Evolutionary conservation across 2,113 vertebrate species (phyloP), one percentile per base, ranked within the genome.

Genomic region (Austrofundulus limnaeus): DNA sequence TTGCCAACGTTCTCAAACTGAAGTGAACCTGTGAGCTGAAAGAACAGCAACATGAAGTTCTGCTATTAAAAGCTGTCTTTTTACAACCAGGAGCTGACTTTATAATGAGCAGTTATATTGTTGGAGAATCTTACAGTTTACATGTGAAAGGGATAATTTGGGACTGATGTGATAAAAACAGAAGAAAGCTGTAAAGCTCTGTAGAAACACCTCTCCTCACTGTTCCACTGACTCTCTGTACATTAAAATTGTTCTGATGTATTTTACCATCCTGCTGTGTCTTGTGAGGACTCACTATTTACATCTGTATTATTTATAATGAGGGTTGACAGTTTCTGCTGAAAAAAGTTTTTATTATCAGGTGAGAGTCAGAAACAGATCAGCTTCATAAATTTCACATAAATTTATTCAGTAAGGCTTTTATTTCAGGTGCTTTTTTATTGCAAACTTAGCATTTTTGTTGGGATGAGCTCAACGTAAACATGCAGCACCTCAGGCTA

Each of bases 181-280:
- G 80, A 66, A 67, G 28, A 0, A 43, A 66, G 62, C 68, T 66
- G 52, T 68, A 61, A 43, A 47, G 61, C 1, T 28, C 72, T 64
- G 60, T 42, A 45, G 59, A 61, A 53, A 47, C 46, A 61, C 48
- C 53, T 71, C 61, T 41, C 19, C 69, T 82, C 62, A 42, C 55
- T 14, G 13, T 39, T 77, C 56, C 85, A 77, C 84, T 86, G 75
- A 82, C 81, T 85, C 81, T 86, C 75, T 80, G 79, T 85, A 79
- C 81, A 72, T 42, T 14, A 45, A 48, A 47, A 50, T 49, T 54
- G 77, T 28, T 3, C 59, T 63, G 78, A 77, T 78, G 69, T 65
- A 83, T 70, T 71, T 63, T 64, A 72, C 54, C 46, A 38, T 59
- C 51, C 56, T 53, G n/a, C 56, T 68, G 28, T 31, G 51, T 71